phyloP scores from a whole-genome alignment of 1,140 invertebrate genomes.

The Lutraria rhynchaena region DNA sequence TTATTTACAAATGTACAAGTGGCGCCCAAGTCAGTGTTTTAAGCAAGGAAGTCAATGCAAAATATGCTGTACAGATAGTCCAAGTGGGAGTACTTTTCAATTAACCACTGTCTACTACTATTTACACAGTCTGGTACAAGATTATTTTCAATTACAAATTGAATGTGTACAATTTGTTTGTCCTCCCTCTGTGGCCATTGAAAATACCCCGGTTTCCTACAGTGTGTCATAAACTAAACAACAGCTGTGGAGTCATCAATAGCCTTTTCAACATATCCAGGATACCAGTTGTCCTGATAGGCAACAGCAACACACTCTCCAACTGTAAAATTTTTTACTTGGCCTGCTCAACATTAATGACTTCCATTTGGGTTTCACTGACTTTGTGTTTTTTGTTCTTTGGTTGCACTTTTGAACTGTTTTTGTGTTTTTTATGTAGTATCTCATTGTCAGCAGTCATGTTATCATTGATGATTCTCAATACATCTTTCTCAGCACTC shows the following conservation, averaged over 20 bases:
- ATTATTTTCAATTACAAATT: slow-evolving; percentile 6
- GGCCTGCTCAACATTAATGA: too few species aligned
- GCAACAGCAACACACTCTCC: slow-evolving; percentile 17
- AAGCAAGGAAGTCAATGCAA: too few species aligned
- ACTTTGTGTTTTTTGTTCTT: background rate
- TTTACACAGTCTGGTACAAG: slow-evolving; percentile 36
- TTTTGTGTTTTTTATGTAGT: too few species aligned
- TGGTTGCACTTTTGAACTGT: background rate
- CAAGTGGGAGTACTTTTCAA: background rate
- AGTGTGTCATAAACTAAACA: slow-evolving; percentile 17
- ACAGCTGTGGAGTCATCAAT: background rate
- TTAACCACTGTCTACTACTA: slow-evolving; percentile 5
- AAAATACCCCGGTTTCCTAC: slow-evolving; percentile 2
- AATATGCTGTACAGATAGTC: background rate
- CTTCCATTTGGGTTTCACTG: background rate
- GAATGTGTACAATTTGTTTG: slow-evolving; percentile 4
- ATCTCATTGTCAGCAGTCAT: background rate
- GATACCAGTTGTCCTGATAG: slow-evolving; percentile 38
- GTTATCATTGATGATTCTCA: background rate
- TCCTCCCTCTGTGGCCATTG: background rate
- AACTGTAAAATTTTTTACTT: too few species aligned
- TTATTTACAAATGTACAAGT: too few species aligned
- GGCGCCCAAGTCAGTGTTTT: too few species aligned
- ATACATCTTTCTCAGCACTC: background rate
- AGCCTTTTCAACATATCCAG: slow-evolving; percentile 14